Evolutionary conservation across 1,140 invertebrate species (phyloP), one percentile per base, ranked within the genome.

Genomic region (Planococcus citri): DNA sequence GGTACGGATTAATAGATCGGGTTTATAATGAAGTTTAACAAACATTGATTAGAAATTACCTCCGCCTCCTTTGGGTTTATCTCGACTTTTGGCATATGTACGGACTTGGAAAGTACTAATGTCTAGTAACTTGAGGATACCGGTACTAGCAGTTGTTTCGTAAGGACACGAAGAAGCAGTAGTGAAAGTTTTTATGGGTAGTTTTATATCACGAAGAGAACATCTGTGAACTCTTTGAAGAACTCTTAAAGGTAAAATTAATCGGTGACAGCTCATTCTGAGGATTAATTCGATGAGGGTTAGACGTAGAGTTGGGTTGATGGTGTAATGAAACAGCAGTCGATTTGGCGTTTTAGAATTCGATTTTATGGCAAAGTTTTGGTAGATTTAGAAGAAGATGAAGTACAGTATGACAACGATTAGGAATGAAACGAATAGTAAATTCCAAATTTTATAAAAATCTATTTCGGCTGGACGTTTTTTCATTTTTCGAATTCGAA

Each of bases 81-180:
- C 72, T 70, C 72, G 74, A 69, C 74, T 72, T 60, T 73, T 75
- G 67, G 73, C 73, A 51, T 74, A 75, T 57, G 58, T 61, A 37
- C 73, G 68, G 1, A 10, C 3, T 25, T 64, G 60, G 24, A 25
- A 24, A 22, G 20, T 1, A 17, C 20, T 6, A 10, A 25, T 27
- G 10, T 2, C 4, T 25, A 21, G 9, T 3, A 27, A 64, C 10
- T 27, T 25, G 3, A 24, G 17, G 10, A 25, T 2, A 64, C 3
- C 22, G 17, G 6, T 22, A 3, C 20, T 24, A 25, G 17, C 9
- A 17, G 60, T 22, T 64, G 20, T 24, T 64, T 25, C 22, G 22
- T 24, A 25, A 25, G 60, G 3, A 14, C 9, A 64, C 60, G 20
- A 64, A 4, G 22, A n/a, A n/a, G n/a, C n/a, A n/a, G n/a, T 6